A percentile compares a stretch with the other conserved stretches of the same genome.
phyloP scores from a whole-genome alignment of 2,888 invertebrate genomes.

The Tenthredo livida region DNA sequence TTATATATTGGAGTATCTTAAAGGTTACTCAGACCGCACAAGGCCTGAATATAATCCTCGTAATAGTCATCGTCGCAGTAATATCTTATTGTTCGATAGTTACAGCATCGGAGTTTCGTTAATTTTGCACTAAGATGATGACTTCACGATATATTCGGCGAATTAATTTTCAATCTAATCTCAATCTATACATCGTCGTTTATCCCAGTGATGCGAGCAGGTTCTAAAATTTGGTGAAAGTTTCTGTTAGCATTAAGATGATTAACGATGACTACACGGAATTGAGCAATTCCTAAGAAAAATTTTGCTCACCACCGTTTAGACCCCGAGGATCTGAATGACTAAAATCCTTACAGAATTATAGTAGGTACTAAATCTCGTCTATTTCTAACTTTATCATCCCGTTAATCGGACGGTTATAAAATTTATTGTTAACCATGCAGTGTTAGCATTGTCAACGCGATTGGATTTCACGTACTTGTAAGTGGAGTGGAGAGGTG shows the following conservation, averaged over 20 bases:
- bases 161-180: neutral
- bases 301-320: neutral
- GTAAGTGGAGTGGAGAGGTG: neutral
- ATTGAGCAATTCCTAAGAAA: neutral
- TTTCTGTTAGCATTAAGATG: neutral
- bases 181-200: neutral
- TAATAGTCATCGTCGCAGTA: constrained; percentile 23
- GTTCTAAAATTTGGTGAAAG: constrained; percentile 35
- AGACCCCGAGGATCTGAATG: neutral
- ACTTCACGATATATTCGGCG: neutral
- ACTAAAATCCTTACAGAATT: neutral
- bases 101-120: constrained; percentile 27
- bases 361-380: neutral
- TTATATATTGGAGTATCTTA: constrained; percentile 9
- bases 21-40: constrained; percentile 7
- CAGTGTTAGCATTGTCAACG: neutral
- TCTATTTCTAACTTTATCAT: neutral
- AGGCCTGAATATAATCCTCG: constrained; percentile 18
- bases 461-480: neutral
- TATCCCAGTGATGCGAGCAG: neutral
- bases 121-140: neutral
- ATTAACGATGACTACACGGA: neutral
- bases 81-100: constrained; percentile 14
- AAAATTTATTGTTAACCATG: neutral
- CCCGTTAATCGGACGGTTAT: neutral